Evolutionary conservation across 2,797 vertebrate species (phyloP).

Genomic region (Chromobotia macracanthus): DNA sequence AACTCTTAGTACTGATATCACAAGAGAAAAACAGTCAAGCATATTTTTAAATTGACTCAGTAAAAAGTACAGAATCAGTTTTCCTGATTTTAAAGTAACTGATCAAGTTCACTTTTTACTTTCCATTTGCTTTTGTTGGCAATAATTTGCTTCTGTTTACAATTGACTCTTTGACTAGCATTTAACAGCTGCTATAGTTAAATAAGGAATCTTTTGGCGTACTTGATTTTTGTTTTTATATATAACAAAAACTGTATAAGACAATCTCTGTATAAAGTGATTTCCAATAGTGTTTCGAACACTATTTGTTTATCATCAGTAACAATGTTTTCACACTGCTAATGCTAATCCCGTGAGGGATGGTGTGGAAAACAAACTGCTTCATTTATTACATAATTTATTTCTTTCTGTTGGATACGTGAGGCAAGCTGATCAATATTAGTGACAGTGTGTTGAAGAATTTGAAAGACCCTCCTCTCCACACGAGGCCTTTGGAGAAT

Average conservation of each 20-base stretch:
- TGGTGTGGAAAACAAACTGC: not conserved
- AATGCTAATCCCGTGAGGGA: slow-evolving; percentile 20
- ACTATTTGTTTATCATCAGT: slow-evolving; percentile 35
- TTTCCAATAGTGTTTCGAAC: not conserved
- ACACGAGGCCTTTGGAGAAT: slow-evolving; percentile 56
- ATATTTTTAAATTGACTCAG: no score
- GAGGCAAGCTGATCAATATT: slow-evolving; percentile 50
- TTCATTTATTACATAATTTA: slow-evolving; percentile 60
- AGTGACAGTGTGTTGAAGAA: slow-evolving; percentile 52
- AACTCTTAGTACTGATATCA: no score
- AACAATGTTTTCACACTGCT: slow-evolving; percentile 37
- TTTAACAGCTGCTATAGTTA: no score
- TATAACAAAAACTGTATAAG: not conserved
- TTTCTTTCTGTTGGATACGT: slow-evolving; percentile 43
- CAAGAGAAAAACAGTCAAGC: no score
- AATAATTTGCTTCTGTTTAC: no score
- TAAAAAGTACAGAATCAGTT: no score
- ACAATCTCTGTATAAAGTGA: not conserved
- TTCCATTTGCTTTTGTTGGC: no score
- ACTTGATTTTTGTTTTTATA: no score
- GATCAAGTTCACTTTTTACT: no score
- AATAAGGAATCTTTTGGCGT: no score
- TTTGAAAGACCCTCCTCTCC: slow-evolving; percentile 45
- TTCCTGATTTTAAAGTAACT: no score
- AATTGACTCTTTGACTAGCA: no score